These are phyloP conservation scores for Cyprinodon brontotheroides DNA, from an alignment of 2,113 vertebrate genomes.

Conservation along the genomic window DNA sequence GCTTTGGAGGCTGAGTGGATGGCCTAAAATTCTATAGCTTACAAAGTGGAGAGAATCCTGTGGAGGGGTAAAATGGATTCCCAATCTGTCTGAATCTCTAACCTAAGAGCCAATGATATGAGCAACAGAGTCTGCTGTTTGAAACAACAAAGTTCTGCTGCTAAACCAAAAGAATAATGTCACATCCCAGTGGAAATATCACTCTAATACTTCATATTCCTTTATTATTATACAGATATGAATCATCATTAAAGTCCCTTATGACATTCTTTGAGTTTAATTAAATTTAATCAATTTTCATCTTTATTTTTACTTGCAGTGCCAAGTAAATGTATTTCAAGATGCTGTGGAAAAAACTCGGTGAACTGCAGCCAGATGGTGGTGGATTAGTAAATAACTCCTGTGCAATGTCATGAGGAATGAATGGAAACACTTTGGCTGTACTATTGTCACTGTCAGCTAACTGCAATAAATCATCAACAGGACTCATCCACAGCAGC, in stretches of 20 bases:
- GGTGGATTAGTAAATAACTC: constrained; percentile 61
- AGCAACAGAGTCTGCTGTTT: constrained; percentile 62
- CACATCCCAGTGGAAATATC: constrained; percentile 60
- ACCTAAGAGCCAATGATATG: constrained; percentile 57
- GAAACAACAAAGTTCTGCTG: constrained; percentile 54
- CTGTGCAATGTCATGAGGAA: constrained; percentile 36
- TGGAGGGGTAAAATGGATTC: constrained; percentile 67
- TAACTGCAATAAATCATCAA: not conserved
- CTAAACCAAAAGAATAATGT: constrained; percentile 67
- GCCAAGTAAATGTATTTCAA: constrained; percentile 64
- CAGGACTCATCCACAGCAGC: constrained; percentile 10
- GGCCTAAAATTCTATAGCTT: constrained; percentile 45
- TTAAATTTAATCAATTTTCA: constrained; percentile 59
- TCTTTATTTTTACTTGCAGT: constrained; percentile 43
- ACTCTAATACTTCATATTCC: constrained; percentile 66
- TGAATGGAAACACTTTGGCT: constrained; percentile 34
- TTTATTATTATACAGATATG: constrained; percentile 77
- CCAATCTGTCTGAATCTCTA: constrained; percentile 59
- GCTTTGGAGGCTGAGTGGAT: constrained; percentile 59
- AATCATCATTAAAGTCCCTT: constrained; percentile 76
- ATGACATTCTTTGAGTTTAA: constrained; percentile 77
- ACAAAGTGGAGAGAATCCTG: constrained; percentile 47
- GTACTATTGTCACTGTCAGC: constrained; percentile 25
- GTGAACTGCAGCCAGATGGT: constrained; percentile 73
- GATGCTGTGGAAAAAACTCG: constrained; percentile 64